phyloP scores from a whole-genome alignment of 2,888 invertebrate species.

The Tetropium fuscum region DNA sequence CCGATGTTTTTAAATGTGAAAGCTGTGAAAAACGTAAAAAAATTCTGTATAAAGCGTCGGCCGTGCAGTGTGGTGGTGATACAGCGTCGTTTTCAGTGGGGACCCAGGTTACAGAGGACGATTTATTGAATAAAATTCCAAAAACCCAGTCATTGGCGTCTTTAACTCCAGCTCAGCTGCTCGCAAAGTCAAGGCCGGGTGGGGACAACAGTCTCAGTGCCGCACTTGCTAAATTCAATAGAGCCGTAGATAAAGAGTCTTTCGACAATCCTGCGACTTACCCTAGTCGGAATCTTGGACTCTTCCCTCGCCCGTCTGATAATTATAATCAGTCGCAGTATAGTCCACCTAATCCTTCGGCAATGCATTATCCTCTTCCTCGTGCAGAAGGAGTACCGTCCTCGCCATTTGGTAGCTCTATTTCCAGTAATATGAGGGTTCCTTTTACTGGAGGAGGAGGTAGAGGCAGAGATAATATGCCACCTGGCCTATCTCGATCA shows the following conservation, averaged over 20 bases:
- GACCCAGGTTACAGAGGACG: constrained; percentile 60
- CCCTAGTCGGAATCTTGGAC: neutral
- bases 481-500: neutral
- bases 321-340: neutral
- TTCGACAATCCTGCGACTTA: constrained; percentile 5
- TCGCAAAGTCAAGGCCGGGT: constrained; percentile 48
- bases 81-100: constrained; percentile 51
- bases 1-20: constrained; percentile 53
- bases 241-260: constrained; percentile 27
- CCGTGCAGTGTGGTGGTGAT: constrained; percentile 50
- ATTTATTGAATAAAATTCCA: constrained; percentile 51
- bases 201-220: no score
- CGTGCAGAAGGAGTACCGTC: constrained; percentile 1
- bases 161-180: constrained; percentile 62
- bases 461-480: constrained; percentile 13
- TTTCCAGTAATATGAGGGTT: neutral
- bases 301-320: neutral
- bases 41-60: constrained; percentile 44
- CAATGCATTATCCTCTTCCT: neutral
- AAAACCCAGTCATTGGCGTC: constrained; percentile 61
- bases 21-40: constrained; percentile 56
- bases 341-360: neutral
- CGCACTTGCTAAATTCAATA: no score
- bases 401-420: neutral
- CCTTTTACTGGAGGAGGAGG: constrained; percentile 18